Evolutionary conservation across 2,888 invertebrate genomes (phyloP), one percentile per base, ranked within the genome.

Genomic region (Acronicta alni): DNA sequence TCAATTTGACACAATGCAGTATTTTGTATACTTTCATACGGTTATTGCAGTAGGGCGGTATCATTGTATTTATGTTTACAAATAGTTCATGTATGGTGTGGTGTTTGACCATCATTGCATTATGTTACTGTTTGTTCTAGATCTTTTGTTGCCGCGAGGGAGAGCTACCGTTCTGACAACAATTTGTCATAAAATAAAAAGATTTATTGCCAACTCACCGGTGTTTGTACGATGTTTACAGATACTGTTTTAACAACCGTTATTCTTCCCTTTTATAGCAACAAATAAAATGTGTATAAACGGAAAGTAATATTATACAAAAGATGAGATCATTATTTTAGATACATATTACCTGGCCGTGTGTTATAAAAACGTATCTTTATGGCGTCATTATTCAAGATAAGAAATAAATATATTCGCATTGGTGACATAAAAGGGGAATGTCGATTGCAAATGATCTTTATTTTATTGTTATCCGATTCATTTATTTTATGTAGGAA

Each of bases 121-220:
- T 92, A 90, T 92, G 84, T 84, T 79, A 79, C 81, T 93, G 86
- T 93, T 93, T 93, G 93, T 93, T 90, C 92, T 92, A 89, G 84
- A 86, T 86, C 89, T 86, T 86, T 92, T 92, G 92, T 89, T 81
- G 77, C 79, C 38, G 47, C 74, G 85, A 86, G 91, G 90, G 90
- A 85, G 85, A 79, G 78, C 68, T 77, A 80, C 59, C 69, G 79
- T 80, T 82, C 88, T 87, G 88, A 89, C 91, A 90, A 89, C 92
- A 90, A 94, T 94, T 93, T 94, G 93, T 94, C 93, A 94, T 93
- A 93, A 93, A 94, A 93, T 92, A 91, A 89, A 93, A 89, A 93
- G 93, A 94, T 94, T 93, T 93, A 93, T 93, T 82, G 87, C 84
- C 78, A 70, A 79, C 66, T 80, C 81, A 79, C 82, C 82, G 75